These are phyloP conservation scores for Subanguina moxae DNA, from an alignment of 1,140 invertebrate species.

Conservation along the genomic window DNA sequence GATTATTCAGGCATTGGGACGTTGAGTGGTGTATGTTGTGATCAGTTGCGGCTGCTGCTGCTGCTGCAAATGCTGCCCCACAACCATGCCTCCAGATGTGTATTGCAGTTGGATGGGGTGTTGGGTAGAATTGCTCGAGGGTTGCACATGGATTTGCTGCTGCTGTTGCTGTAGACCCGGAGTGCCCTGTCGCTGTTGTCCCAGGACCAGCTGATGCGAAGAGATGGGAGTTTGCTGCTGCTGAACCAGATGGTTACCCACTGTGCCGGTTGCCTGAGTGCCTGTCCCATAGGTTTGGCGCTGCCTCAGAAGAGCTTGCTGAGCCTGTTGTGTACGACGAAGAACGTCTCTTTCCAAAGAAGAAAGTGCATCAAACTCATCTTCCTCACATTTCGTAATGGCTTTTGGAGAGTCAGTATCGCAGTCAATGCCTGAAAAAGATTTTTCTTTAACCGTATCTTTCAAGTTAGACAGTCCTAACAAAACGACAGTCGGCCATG, in stretches of 20 bases:
- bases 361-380: constrained; percentile 39
- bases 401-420: neutral
- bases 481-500: no score
- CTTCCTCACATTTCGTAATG: constrained; percentile 19
- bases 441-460: no score
- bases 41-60: constrained; percentile 10
- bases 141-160: constrained; percentile 7
- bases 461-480: no score
- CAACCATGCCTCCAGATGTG: neutral
- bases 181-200: neutral
- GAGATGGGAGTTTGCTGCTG: neutral
- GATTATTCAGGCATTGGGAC: neutral
- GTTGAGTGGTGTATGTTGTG: constrained; percentile 13
- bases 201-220: neutral
- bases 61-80: neutral
- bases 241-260: constrained; percentile 7
- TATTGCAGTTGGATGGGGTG: constrained; percentile 8
- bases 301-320: constrained; percentile 27
- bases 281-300: constrained; percentile 8
- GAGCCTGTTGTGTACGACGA: constrained; percentile 39
- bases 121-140: neutral
- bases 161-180: neutral
- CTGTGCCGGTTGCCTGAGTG: neutral
- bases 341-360: constrained; percentile 36
- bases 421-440: neutral